Conservation (phyloP, 1,140 invertebrate species). For the Aphelinus certus region DNA sequence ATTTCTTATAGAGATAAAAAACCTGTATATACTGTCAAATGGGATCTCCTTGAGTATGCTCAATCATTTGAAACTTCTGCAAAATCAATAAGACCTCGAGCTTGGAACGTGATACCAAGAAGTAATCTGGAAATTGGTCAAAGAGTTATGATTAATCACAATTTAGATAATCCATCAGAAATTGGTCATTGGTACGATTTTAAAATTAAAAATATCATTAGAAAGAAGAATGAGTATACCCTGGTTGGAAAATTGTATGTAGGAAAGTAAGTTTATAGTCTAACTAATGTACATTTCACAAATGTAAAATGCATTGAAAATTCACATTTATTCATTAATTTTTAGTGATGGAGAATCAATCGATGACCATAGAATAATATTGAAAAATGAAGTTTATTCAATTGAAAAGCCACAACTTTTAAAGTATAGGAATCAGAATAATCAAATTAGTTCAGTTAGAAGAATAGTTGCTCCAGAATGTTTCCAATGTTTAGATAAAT, state of each 20-base stretch:
- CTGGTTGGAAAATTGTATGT: constrained; percentile 55
- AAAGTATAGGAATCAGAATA: constrained; percentile 52
- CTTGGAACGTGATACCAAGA: constrained; percentile 67
- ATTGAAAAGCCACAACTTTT: constrained; percentile 65
- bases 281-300: background rate
- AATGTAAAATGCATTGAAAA: background rate
- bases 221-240: constrained; percentile 44
- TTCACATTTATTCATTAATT: background rate
- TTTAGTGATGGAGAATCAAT: constrained; percentile 48
- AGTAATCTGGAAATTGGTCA: constrained; percentile 71
- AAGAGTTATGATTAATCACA: constrained; percentile 80
- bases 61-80: constrained; percentile 64
- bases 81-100: constrained; percentile 75
- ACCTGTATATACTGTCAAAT: constrained; percentile 64
- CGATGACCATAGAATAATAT: constrained; percentile 62
- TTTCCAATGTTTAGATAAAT: constrained; percentile 74
- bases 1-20: constrained; percentile 51
- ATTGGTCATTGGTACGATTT: constrained; percentile 81
- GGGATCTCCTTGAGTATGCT: constrained; percentile 59
- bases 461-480: constrained; percentile 64
- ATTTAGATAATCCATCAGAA: constrained; percentile 74
- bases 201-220: constrained; percentile 58
- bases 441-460: constrained; percentile 42
- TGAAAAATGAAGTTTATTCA: constrained; percentile 64
- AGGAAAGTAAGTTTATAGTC: constrained; percentile 38